Conservation (phyloP, 2,888 invertebrate genomes). For the Reticulitermes lucifugus region DNA sequence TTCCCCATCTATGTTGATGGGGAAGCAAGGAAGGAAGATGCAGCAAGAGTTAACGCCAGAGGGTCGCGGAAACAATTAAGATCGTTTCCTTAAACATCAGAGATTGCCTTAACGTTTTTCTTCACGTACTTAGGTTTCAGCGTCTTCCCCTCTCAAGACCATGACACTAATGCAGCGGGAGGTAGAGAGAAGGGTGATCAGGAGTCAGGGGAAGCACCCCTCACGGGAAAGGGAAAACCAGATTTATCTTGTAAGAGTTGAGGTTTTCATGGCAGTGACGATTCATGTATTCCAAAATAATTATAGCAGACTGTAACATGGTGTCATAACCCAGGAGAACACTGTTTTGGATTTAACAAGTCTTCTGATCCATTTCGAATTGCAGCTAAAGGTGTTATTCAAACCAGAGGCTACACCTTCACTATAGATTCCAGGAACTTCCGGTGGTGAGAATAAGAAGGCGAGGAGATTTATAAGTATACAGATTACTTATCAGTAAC, state of each 20-base stretch:
- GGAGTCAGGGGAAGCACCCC: not conserved
- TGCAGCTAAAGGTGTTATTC: too few species aligned
- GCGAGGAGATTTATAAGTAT: too few species aligned
- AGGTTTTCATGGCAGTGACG: too few species aligned
- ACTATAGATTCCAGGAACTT: too few species aligned
- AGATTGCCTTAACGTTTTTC: not conserved
- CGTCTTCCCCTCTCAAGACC: not conserved
- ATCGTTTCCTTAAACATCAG: constrained; percentile 19
- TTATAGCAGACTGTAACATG: too few species aligned
- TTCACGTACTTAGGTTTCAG: not conserved
- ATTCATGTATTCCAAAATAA: too few species aligned
- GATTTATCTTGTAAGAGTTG: not conserved
- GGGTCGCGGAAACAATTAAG: constrained; percentile 16
- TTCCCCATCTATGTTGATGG: not conserved
- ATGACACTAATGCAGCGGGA: not conserved
- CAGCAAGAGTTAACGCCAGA: not conserved
- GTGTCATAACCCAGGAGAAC: too few species aligned
- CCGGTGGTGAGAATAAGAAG: too few species aligned
- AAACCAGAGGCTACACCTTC: too few species aligned
- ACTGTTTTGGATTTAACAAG: too few species aligned
- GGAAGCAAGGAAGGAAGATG: not conserved
- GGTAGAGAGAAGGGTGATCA: not conserved
- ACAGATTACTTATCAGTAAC: too few species aligned
- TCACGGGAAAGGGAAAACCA: not conserved
- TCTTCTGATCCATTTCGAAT: too few species aligned